Percentiles rank a stretch among this genome's conserved stretches.
These are phyloP conservation scores for Drosophila fungiperda DNA, from an alignment of 2,888 invertebrate genomes.

Conservation along the genomic window DNA sequence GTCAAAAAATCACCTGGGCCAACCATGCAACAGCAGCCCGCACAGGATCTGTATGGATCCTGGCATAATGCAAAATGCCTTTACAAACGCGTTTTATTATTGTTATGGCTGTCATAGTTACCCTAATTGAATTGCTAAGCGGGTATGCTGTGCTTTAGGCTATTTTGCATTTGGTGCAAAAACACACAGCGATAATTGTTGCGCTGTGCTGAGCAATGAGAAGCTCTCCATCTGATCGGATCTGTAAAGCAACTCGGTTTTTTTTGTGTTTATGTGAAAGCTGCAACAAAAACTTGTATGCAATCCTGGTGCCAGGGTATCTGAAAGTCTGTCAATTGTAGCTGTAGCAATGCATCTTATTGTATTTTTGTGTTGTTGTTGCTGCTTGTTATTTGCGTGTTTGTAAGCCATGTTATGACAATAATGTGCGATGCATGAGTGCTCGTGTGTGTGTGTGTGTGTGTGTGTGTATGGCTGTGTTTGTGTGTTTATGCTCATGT, in stretches of 20 bases:
- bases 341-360: constrained; percentile 3
- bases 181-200: not conserved
- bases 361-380: constrained; percentile 38
- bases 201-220: not conserved
- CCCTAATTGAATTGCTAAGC: not conserved
- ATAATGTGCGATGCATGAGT: constrained; percentile 61
- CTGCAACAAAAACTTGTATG: not conserved
- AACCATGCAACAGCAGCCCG: constrained; percentile 25
- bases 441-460: constrained; percentile 7
- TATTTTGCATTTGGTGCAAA: not conserved
- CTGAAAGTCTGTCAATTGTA: not conserved
- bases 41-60: constrained; percentile 10
- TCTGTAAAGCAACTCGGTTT: not conserved
- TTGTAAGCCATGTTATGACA: constrained; percentile 78
- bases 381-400: constrained; percentile 65
- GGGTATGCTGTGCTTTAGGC: constrained; percentile 8
- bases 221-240: not conserved
- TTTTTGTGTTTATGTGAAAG: not conserved
- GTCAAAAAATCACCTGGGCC: constrained; percentile 67
- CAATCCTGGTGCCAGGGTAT: not conserved
- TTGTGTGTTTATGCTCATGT: constrained; percentile 17
- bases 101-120: constrained; percentile 32
- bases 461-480: constrained; percentile 3
- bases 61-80: constrained; percentile 47
- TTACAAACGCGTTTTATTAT: constrained; percentile 52